Evolutionary conservation across 2,113 vertebrate species (phyloP).

Genomic region (Bubo blakistoni): DNA sequence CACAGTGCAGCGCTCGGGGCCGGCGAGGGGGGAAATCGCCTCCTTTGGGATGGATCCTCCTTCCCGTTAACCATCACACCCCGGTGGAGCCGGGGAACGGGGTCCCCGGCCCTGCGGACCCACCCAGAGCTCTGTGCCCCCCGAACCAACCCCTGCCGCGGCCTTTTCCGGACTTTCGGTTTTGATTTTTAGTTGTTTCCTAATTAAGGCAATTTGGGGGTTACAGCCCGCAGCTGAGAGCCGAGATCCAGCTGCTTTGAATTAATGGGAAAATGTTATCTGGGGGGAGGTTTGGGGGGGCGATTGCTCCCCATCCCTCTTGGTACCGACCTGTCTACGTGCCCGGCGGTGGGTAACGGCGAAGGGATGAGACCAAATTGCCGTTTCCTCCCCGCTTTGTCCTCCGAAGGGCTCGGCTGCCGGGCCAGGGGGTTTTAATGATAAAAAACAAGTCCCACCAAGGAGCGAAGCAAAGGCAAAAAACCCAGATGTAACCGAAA

Average conservation of each 20-base stretch:
- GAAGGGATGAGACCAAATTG: background rate
- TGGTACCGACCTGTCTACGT: background rate
- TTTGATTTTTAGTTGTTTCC: background rate
- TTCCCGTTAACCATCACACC: background rate
- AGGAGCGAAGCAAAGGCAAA: background rate
- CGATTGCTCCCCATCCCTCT: fast-evolving
- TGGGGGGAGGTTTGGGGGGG: background rate
- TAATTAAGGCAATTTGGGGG: constrained; percentile 34
- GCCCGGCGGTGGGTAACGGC: background rate
- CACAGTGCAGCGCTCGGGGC: background rate
- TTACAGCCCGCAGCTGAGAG: background rate
- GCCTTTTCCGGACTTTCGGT: background rate
- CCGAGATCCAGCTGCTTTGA: background rate
- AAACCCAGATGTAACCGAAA: fast-evolving
- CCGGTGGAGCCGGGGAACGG: fast-evolving
- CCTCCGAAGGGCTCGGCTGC: background rate
- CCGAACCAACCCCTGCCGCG: fast-evolving
- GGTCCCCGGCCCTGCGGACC: background rate
- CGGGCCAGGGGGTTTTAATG: fast-evolving
- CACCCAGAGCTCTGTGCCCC: fast-evolving
- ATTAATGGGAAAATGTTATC: background rate
- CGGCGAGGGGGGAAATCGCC: fast-evolving
- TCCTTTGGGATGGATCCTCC: background rate
- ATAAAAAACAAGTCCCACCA: background rate
- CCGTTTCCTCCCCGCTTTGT: background rate